A percentile compares a stretch with the other conserved stretches of the same genome.
These are phyloP conservation scores for Caerostris darwini DNA, from an alignment of 1,140 invertebrate species.

Conservation along the genomic window DNA sequence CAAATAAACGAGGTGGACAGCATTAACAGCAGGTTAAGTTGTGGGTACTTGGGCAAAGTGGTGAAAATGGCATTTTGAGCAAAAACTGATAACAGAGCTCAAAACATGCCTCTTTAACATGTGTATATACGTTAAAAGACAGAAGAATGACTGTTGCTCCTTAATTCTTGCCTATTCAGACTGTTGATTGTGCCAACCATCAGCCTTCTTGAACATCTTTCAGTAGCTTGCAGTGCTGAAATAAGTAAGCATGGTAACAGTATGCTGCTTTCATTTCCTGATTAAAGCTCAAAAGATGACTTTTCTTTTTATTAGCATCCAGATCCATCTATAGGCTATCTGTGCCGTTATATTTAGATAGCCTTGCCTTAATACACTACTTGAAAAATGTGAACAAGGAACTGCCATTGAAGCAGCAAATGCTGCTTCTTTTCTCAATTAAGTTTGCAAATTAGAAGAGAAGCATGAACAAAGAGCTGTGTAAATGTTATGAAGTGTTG, in stretches of 20 bases:
- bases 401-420: slow-evolving; percentile 25
- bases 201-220: slow-evolving; percentile 10
- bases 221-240: slow-evolving; percentile 67
- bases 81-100: slow-evolving; percentile 51
- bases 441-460: slow-evolving; percentile 31
- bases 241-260: slow-evolving; percentile 56
- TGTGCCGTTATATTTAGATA: slow-evolving; percentile 60
- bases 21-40: background rate
- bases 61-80: slow-evolving; percentile 63
- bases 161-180: slow-evolving; percentile 64
- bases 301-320: slow-evolving; percentile 44
- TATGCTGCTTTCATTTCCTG: slow-evolving; percentile 56
- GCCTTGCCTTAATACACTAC: slow-evolving; percentile 68
- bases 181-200: slow-evolving; percentile 71
- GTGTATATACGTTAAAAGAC: slow-evolving; percentile 35
- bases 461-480: slow-evolving; percentile 32
- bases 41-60: background rate
- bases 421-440: background rate
- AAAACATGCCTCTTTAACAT: slow-evolving; percentile 64
- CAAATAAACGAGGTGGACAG: slow-evolving; percentile 13
- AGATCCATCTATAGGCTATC: slow-evolving; percentile 53
- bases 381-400: slow-evolving; percentile 5
- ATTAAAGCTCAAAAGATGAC: slow-evolving; percentile 70
- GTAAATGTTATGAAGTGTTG: slow-evolving; percentile 50
- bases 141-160: slow-evolving; percentile 41